Conservation (phyloP, 2,888 invertebrate species). For the Ormyrus nitidulus region DNA sequence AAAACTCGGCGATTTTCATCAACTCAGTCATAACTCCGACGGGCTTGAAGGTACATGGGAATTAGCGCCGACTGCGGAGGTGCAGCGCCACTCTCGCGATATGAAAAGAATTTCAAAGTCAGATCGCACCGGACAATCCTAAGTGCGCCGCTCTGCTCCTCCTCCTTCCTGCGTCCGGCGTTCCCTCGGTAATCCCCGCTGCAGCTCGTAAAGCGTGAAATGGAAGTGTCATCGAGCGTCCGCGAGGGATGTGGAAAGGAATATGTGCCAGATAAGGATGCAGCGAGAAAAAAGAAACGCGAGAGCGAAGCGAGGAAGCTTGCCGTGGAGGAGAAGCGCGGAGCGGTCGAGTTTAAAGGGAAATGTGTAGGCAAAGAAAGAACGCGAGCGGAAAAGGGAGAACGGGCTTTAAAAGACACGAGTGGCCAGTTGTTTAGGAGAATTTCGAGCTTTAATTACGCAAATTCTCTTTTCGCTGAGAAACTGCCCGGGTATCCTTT, state of each 20-base stretch:
- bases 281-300: not conserved
- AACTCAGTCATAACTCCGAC: conserved; percentile 41
- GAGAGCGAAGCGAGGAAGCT: not conserved
- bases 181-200: conserved; percentile 60
- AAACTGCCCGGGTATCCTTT: not conserved
- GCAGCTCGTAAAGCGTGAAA: conserved; percentile 66
- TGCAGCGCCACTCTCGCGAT: not conserved
- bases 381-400: too few relatives aligned
- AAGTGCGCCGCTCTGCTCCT: conserved; percentile 6
- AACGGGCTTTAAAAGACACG: too few relatives aligned
- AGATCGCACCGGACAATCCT: conserved; percentile 42
- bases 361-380: too few relatives aligned
- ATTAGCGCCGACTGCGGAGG: conserved; percentile 28
- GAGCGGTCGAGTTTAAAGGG: not conserved
- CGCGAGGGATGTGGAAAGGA: conserved; percentile 14
- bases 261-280: conserved; percentile 30
- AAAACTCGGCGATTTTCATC: conserved; percentile 28
- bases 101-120: conserved; percentile 52
- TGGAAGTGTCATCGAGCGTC: conserved; percentile 61
- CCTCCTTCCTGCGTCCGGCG: conserved; percentile 20
- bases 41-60: conserved; percentile 9
- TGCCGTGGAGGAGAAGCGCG: not conserved
- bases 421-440: conserved; percentile 3
- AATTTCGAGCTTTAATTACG: conserved; percentile 29
- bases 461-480: not conserved